Evolutionary conservation across 2,797 vertebrate species (phyloP), one percentile per base, ranked within the genome.

Genomic region (Pseudocheirus occidentalis): DNA sequence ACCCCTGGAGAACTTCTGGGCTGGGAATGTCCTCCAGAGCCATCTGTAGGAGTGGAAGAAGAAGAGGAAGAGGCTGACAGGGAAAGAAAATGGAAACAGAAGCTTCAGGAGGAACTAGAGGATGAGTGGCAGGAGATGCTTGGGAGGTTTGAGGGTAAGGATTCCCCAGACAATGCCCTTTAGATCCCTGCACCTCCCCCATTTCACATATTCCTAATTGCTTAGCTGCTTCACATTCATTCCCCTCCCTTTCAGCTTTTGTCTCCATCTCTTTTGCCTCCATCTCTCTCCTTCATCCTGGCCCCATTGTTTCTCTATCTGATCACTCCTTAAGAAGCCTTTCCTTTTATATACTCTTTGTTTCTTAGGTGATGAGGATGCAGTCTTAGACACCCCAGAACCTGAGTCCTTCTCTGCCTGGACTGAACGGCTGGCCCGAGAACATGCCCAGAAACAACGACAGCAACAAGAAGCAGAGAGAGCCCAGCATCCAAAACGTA

Each of bases 1-100:
- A 99, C 99, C 0, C 99, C 99, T 0, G 97, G 98, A 34, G 99
- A 99, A 34, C 98, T 99, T 95, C 98, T 99, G 73, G 97, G 98
- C 91, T 98, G 98, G 98, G 98, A 98, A 87, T 99, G 95, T 0
- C 97, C 97, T 16, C 97, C 97, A 97, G 97, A 97, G 92, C 96
- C 97, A 57, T 96, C 95, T 1, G 95, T 96, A 55, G 97, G 97
- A 90, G 92, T 59, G 0, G 93, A 97, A 50, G 92, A 98, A 98
- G 99, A 92, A 0, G 94, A 95, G 21, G 14, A 57, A 21, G 93
- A 93, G 92, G 46, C 50, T 0, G 97, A 99, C 93, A 93, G 95
- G 9, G 99, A 99, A 97, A 98, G 62, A 52, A 98, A 98, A 46
- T 99, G 99, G 99, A 92, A 97, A 95, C 98, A 99, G 95, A 99